Conservation (phyloP, 2,113 vertebrate genomes). For the Hymenochirus boettgeri region DNA sequence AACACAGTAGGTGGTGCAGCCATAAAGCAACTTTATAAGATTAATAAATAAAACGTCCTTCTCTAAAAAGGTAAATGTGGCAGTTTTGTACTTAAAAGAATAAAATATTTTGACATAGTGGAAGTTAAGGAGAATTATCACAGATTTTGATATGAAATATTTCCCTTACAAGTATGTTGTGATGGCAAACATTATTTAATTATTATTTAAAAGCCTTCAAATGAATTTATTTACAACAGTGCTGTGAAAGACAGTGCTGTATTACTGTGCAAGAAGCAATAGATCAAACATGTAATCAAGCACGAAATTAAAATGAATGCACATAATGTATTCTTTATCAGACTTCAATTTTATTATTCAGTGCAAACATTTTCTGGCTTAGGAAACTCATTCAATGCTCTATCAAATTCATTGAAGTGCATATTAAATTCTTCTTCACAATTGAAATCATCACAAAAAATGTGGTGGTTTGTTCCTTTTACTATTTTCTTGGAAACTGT, state of each 20-base stretch:
- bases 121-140: slow-evolving; percentile 8
- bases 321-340: slow-evolving; percentile 38
- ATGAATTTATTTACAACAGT: slow-evolving; percentile 10
- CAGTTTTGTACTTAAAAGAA: no score
- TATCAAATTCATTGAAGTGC: slow-evolving; percentile 23
- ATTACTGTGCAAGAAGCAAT: slow-evolving; percentile 26
- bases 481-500: slow-evolving; percentile 23
- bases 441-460: slow-evolving; percentile 17
- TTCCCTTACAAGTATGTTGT: background rate
- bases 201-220: slow-evolving; percentile 10
- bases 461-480: slow-evolving; percentile 22
- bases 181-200: background rate
- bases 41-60: no score
- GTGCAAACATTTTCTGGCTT: slow-evolving; percentile 34
- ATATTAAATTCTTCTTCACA: slow-evolving; percentile 28
- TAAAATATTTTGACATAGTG: no score
- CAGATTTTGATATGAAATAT: slow-evolving; percentile 17
- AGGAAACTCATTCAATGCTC: slow-evolving; percentile 23
- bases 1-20: no score
- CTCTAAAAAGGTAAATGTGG: no score
- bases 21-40: no score
- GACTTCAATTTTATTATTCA: slow-evolving; percentile 28
- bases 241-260: slow-evolving; percentile 16
- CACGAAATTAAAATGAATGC: slow-evolving; percentile 35
- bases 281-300: slow-evolving; percentile 38